phyloP scores from a whole-genome alignment of 2,113 vertebrate genomes.

The Rostratula benghalensis region DNA sequence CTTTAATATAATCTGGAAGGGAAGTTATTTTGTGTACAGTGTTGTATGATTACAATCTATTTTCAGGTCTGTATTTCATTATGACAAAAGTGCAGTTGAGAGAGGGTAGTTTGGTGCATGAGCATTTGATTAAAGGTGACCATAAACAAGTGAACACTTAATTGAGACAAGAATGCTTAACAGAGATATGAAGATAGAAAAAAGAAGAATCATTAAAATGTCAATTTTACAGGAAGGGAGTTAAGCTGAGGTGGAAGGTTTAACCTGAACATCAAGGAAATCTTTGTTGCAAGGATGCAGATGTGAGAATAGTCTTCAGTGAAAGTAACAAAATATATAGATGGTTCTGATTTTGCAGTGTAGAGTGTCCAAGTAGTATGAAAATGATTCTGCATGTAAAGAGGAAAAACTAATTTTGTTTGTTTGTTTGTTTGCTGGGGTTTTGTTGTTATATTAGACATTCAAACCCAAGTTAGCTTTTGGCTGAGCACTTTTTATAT shows the following conservation, averaged over 20 bases:
- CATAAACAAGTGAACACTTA: neutral
- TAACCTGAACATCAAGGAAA: neutral
- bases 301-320: neutral
- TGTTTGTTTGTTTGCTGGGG: neutral
- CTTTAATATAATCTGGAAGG: neutral
- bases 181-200: neutral
- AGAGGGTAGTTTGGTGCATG: neutral
- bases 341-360: neutral
- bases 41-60: neutral
- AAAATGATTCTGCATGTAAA: neutral
- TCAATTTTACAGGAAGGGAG: neutral
- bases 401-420: neutral
- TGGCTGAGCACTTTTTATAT: neutral
- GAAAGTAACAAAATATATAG: neutral
- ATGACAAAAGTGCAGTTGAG: neutral
- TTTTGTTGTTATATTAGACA: neutral
- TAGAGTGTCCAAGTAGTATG: neutral
- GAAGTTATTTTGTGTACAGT: neutral
- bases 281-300: neutral
- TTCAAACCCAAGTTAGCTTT: neutral
- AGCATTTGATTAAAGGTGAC: neutral
- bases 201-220: neutral
- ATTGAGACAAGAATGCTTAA: neutral
- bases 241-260: neutral
- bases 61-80: neutral